Evolutionary conservation across 2,888 invertebrate genomes (phyloP).

Genomic region (Alsophila aescularia): DNA sequence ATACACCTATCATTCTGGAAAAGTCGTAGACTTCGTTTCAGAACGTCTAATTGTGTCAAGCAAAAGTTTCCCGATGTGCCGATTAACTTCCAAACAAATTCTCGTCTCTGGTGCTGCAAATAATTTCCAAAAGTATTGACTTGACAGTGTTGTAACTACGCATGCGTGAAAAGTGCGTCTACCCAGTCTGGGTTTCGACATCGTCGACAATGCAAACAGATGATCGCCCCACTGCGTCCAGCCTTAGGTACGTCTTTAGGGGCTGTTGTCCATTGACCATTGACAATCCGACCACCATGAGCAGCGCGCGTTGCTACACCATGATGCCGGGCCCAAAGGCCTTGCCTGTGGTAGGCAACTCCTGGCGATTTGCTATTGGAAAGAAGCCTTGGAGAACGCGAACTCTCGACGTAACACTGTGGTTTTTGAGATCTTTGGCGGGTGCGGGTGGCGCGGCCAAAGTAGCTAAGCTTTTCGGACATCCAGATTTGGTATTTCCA

Average conservation of each 20-base stretch:
- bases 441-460: slow-evolving; percentile 82
- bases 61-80: too few species aligned
- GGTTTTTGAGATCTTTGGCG: slow-evolving; percentile 77
- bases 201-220: slow-evolving; percentile 57
- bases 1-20: neutral
- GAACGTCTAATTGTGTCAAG: too few species aligned
- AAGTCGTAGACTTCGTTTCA: neutral
- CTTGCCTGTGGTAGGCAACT: slow-evolving; percentile 90
- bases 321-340: slow-evolving; percentile 90
- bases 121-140: slow-evolving; percentile 15
- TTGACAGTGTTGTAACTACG: slow-evolving; percentile 41
- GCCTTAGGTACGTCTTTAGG: slow-evolving; percentile 49
- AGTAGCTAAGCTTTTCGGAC: slow-evolving; percentile 89
- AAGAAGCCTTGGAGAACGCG: slow-evolving; percentile 76
- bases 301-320: slow-evolving; percentile 81
- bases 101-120: neutral
- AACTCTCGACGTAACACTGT: slow-evolving; percentile 81
- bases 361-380: slow-evolving; percentile 90
- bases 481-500: slow-evolving; percentile 89
- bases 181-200: slow-evolving; percentile 64
- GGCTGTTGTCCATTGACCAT: slow-evolving; percentile 65
- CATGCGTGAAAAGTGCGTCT: slow-evolving; percentile 53
- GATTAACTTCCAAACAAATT: neutral
- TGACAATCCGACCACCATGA: slow-evolving; percentile 68
- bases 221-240: slow-evolving; percentile 65